phyloP scores from a whole-genome alignment of 2,797 vertebrate species.

The Hoplostethus mediterraneus region DNA sequence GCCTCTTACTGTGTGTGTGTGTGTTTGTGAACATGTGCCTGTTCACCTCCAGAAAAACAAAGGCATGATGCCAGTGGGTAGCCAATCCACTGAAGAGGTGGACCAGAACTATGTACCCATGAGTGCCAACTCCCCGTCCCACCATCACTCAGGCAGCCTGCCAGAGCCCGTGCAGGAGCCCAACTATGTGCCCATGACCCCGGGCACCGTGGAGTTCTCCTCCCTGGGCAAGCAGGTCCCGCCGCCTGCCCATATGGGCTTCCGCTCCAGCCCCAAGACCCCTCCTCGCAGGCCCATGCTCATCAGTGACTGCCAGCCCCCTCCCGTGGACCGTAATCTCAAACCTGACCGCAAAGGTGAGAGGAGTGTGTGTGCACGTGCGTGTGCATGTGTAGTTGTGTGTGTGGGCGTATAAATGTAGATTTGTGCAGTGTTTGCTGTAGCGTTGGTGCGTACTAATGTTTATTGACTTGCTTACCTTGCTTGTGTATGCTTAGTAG shows the following conservation, averaged over 20 bases:
- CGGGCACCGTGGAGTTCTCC: conserved; percentile 95
- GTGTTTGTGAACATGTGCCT: neutral
- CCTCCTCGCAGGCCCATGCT: conserved; percentile 93
- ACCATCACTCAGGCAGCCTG: conserved; percentile 93
- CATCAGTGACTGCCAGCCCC: conserved; percentile 92
- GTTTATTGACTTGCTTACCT: conserved; percentile 30
- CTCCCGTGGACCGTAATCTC: conserved; percentile 97
- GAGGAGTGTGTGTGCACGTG: conserved; percentile 31
- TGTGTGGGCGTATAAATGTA: neutral
- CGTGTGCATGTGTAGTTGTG: neutral
- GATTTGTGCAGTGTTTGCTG: conserved; percentile 24
- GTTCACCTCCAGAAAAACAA: conserved; percentile 90
- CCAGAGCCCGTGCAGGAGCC: conserved; percentile 93
- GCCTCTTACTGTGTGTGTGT: neutral
- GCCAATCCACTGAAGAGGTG: conserved; percentile 93
- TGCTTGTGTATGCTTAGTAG: conserved; percentile 40
- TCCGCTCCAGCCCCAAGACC: conserved; percentile 97
- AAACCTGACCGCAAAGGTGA: conserved; percentile 99
- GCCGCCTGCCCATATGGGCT: conserved; percentile 98
- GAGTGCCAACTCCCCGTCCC: conserved; percentile 96
- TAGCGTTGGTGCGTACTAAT: conserved; percentile 30
- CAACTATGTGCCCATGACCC: conserved; percentile 99
- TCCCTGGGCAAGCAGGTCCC: conserved; percentile 98
- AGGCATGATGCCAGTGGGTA: conserved; percentile 92
- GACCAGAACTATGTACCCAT: conserved; percentile 99